Evolutionary conservation across 2,113 vertebrate genomes (phyloP).

Genomic region (Mirounga angustirostris): DNA sequence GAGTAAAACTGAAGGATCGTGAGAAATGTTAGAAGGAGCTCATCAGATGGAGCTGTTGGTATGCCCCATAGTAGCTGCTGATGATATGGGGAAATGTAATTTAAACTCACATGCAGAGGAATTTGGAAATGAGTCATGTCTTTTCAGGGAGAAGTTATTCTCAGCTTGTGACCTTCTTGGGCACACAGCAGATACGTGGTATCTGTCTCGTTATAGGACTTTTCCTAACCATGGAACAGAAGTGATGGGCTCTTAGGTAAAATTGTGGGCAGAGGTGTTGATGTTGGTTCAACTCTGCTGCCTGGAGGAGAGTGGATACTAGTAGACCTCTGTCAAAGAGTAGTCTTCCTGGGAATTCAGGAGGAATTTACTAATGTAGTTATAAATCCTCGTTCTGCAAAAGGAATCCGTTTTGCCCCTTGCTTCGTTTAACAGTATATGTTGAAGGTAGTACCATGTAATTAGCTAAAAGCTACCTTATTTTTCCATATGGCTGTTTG

Average conservation of each 20-base stretch:
- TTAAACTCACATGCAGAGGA: not conserved
- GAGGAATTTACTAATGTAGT: constrained; percentile 24
- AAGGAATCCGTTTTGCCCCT: constrained; percentile 33
- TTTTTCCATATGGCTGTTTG: constrained; percentile 37
- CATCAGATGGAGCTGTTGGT: not conserved
- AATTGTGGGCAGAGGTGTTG: not conserved
- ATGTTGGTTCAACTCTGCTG: not conserved
- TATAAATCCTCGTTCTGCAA: not conserved
- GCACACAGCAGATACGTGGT: not conserved
- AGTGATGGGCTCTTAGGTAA: not conserved
- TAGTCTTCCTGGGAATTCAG: not conserved
- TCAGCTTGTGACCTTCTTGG: not conserved
- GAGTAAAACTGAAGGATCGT: constrained; percentile 16
- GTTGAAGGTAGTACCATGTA: constrained; percentile 8
- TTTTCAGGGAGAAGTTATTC: constrained; percentile 37
- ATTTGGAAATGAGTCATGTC: not conserved
- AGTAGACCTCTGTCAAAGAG: not conserved
- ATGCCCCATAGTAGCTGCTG: not conserved
- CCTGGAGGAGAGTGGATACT: not conserved
- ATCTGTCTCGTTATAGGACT: not conserved
- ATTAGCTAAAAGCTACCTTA: constrained; percentile 17
- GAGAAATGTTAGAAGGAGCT: constrained; percentile 38
- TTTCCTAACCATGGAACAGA: constrained; percentile 1
- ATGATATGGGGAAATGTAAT: not conserved
- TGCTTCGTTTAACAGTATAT: constrained; percentile 36